Conservation (phyloP, 2,797 vertebrate species). For the Muraenolepis orangiensis region DNA sequence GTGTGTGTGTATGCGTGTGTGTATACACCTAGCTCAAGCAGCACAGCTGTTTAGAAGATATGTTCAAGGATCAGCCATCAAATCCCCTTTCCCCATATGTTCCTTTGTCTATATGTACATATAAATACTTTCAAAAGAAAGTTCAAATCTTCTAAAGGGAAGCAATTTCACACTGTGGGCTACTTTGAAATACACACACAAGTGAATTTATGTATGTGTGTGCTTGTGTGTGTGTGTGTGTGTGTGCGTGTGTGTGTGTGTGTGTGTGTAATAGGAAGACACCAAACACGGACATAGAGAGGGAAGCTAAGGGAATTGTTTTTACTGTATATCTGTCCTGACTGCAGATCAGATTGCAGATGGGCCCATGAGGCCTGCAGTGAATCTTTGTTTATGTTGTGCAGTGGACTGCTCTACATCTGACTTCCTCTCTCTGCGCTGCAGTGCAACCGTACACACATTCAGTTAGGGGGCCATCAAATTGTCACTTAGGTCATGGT, state of each 20-base stretch:
- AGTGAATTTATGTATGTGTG: neutral
- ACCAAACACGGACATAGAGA: slow-evolving; percentile 1
- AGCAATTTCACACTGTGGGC: slow-evolving; percentile 45
- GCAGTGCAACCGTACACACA: neutral
- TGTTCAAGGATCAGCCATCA: slow-evolving; percentile 32
- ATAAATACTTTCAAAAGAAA: slow-evolving; percentile 24
- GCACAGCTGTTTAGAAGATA: slow-evolving; percentile 72
- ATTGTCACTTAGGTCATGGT: neutral
- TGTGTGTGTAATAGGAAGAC: slow-evolving; percentile 5
- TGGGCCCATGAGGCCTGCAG: slow-evolving; percentile 41
- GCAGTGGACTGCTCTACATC: slow-evolving; percentile 53
- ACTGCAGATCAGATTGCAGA: slow-evolving; percentile 31
- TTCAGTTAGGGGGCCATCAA: neutral
- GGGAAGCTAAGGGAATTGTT: slow-evolving; percentile 37
- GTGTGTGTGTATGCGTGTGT: neutral
- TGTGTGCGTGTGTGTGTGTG: neutral
- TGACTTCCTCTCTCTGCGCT: slow-evolving; percentile 27
- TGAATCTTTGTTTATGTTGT: slow-evolving; percentile 61
- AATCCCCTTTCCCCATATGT: slow-evolving; percentile 23
- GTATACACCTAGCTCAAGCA: slow-evolving; percentile 47
- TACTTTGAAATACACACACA: slow-evolving; percentile 32
- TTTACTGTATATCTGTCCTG: slow-evolving; percentile 52
- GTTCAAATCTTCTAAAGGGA: neutral
- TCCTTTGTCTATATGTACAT: slow-evolving; percentile 23
- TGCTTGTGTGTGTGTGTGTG: neutral